Evolutionary conservation across 2,888 invertebrate genomes (phyloP).

Genomic region (Lochmaea crataegi): DNA sequence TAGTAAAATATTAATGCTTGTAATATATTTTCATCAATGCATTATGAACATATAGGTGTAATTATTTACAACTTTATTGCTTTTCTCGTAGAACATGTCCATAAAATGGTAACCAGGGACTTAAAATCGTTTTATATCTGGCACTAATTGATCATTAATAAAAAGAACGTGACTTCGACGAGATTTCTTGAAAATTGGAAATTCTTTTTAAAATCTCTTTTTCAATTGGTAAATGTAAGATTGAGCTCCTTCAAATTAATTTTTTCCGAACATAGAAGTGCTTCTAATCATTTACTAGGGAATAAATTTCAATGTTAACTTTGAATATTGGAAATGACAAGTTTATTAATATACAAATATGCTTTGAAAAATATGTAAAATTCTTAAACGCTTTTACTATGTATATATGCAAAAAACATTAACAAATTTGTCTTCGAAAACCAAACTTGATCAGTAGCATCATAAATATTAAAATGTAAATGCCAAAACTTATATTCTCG

Average conservation of each 20-base stretch:
- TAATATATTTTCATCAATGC: neutral
- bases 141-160: slow-evolving; percentile 37
- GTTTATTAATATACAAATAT: too few species aligned
- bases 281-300: neutral
- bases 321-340: neutral
- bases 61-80: neutral
- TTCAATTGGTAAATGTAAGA: neutral
- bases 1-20: neutral
- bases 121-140: slow-evolving; percentile 26
- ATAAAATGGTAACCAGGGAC: slow-evolving; percentile 14
- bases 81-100: neutral
- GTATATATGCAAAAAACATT: too few species aligned
- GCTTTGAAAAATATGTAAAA: too few species aligned
- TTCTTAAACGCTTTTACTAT: too few species aligned
- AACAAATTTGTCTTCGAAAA: too few species aligned
- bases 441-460: too few species aligned
- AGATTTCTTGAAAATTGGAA: slow-evolving; percentile 27
- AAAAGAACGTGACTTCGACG: slow-evolving; percentile 29
- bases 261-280: neutral
- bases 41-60: neutral
- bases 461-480: too few species aligned
- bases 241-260: neutral
- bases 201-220: slow-evolving; percentile 23
- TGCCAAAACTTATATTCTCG: too few species aligned
- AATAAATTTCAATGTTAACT: neutral